Evolutionary conservation across 2,113 vertebrate genomes (phyloP).

Genomic region (Pantherophis guttatus): DNA sequence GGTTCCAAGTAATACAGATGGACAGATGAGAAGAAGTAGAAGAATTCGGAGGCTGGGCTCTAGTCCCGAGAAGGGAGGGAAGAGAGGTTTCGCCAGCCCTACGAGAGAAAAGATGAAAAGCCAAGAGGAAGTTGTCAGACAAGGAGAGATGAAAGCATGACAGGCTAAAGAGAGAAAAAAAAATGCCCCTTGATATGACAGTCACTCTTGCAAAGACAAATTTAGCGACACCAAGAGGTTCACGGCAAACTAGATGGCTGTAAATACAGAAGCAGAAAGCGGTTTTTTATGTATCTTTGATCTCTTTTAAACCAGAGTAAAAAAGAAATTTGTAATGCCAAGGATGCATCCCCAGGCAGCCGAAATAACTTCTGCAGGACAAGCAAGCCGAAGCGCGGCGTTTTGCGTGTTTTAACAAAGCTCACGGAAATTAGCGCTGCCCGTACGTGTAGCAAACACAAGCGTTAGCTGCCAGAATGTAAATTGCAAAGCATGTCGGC

Average conservation of each 20-base stretch:
- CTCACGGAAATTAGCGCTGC: background rate
- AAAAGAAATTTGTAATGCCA: background rate
- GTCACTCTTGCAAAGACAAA: background rate
- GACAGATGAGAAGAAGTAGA: background rate
- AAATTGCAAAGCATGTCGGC: conserved; percentile 20
- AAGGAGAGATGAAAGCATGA: background rate
- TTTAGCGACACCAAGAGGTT: background rate
- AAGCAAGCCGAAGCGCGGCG: background rate
- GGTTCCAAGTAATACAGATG: too few relatives aligned
- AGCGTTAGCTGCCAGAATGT: conserved; percentile 19
- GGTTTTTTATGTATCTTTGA: background rate
- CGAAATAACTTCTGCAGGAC: background rate
- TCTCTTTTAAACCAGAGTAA: too few relatives aligned
- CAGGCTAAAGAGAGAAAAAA: background rate
- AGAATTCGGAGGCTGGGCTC: background rate
- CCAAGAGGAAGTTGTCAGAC: background rate
- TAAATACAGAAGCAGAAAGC: conserved; percentile 4
- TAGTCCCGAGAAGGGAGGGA: conserved; percentile 19
- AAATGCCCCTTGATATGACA: background rate
- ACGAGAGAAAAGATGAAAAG: conserved; percentile 27
- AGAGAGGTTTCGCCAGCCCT: background rate
- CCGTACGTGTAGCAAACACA: background rate
- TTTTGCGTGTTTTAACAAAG: background rate
- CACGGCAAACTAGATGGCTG: background rate
- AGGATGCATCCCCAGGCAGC: background rate